Percentiles rank a stretch among this genome's conserved stretches.
These are phyloP conservation scores for Brachionus rotundiformis DNA, from an alignment of 1,140 invertebrate species.

Conservation along the genomic window DNA sequence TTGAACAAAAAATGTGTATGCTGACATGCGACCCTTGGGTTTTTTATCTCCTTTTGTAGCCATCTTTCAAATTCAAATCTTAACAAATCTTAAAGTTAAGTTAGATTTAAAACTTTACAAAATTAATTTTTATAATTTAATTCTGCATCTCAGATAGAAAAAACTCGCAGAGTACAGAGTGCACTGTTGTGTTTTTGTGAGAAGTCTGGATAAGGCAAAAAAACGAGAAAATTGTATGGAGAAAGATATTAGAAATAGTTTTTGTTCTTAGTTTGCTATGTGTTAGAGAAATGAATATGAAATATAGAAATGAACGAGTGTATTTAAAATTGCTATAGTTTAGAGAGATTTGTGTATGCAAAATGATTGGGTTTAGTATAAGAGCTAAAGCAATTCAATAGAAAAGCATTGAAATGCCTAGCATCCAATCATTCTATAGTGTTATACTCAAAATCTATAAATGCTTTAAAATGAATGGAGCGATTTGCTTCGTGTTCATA, in stretches of 20 bases:
- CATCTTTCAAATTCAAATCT: background rate
- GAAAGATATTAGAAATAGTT: conserved; percentile 3
- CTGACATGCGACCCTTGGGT: conserved; percentile 94
- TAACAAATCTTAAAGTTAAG: background rate
- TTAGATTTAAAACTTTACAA: background rate
- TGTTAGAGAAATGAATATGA: conserved; percentile 14
- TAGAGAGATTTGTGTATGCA: conserved; percentile 10
- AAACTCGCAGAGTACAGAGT: background rate
- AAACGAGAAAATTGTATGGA: background rate
- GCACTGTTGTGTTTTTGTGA: too few relatives aligned
- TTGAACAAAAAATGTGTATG: conserved; percentile 98
- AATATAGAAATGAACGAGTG: conserved; percentile 19
- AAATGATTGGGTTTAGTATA: conserved; percentile 1
- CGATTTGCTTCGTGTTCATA: background rate
- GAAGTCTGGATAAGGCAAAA: background rate
- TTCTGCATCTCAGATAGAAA: background rate
- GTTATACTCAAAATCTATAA: background rate
- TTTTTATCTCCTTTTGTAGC: conserved; percentile 66
- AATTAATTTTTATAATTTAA: background rate
- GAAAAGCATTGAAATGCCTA: background rate
- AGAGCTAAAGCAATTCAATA: conserved; percentile 3
- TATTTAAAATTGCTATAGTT: conserved; percentile 21
- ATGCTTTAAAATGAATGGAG: conserved; percentile 11
- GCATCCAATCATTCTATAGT: conserved; percentile 6
- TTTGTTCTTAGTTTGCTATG: conserved; percentile 8